Evolutionary conservation across 2,797 vertebrate genomes (phyloP).

Genomic region (Nothura maculosa): DNA sequence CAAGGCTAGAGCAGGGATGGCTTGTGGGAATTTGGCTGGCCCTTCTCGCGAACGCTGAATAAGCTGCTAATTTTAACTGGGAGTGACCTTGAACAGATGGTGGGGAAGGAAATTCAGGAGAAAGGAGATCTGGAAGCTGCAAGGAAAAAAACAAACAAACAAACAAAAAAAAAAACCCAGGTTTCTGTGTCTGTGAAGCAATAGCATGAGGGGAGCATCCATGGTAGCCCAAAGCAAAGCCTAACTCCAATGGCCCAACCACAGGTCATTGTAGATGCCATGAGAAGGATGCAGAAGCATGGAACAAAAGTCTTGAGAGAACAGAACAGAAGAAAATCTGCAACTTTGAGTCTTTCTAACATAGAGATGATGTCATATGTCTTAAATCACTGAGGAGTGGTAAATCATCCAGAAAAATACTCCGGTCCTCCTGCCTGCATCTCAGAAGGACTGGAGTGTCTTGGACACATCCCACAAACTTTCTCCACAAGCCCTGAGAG

Average conservation of each 20-base stretch:
- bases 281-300: neutral
- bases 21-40: neutral
- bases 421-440: neutral
- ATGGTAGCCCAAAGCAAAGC: neutral
- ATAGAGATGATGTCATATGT: fast-evolving
- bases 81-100: neutral
- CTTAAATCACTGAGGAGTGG: neutral
- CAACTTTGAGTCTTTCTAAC: neutral
- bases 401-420: neutral
- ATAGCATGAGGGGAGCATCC: neutral
- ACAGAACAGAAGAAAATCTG: neutral
- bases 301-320: neutral
- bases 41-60: neutral
- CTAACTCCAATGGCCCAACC: neutral
- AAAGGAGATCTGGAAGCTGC: neutral
- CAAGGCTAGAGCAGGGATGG: neutral
- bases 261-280: neutral
- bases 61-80: slow-evolving; percentile 37
- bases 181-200: neutral
- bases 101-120: neutral
- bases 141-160: neutral
- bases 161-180: too few relatives aligned
- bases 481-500: neutral
- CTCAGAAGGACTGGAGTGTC: neutral
- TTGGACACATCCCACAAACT: neutral